Percentiles rank a stretch among this genome's conserved stretches.
phyloP scores from a whole-genome alignment of 2,888 invertebrate species.

The Empis livida region DNA sequence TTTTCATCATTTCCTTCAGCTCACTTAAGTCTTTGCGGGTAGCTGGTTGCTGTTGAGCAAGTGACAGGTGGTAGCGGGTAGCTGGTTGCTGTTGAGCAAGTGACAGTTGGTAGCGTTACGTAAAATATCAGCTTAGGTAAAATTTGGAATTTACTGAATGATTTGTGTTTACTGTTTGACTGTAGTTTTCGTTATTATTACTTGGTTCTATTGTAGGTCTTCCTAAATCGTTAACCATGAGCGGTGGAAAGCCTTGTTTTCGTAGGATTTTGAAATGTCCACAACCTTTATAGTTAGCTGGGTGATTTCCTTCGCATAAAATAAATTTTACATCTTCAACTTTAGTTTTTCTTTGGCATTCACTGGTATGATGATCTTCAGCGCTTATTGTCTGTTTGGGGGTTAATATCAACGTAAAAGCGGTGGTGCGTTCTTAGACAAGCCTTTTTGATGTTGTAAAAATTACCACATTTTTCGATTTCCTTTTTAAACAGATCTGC shows the following conservation, averaged over 20 bases:
- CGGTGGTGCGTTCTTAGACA: not conserved
- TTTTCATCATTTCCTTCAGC: no score
- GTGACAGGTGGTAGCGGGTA: no score
- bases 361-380: not conserved
- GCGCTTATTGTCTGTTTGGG: not conserved
- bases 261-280: not conserved
- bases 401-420: not conserved
- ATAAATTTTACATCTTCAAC: not conserved
- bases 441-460: not conserved
- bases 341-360: not conserved
- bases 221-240: no score
- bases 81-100: no score
- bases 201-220: no score
- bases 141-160: no score
- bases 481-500: not conserved
- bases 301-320: not conserved
- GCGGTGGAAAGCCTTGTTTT: not conserved
- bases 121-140: no score
- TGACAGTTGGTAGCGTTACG: no score
- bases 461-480: not conserved
- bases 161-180: no score
- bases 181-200: no score
- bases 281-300: not conserved
- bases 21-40: no score
- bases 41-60: no score